Evolutionary conservation across 2,888 invertebrate genomes (phyloP), one percentile per base, ranked within the genome.

Genomic region (Tribolium freemani): DNA sequence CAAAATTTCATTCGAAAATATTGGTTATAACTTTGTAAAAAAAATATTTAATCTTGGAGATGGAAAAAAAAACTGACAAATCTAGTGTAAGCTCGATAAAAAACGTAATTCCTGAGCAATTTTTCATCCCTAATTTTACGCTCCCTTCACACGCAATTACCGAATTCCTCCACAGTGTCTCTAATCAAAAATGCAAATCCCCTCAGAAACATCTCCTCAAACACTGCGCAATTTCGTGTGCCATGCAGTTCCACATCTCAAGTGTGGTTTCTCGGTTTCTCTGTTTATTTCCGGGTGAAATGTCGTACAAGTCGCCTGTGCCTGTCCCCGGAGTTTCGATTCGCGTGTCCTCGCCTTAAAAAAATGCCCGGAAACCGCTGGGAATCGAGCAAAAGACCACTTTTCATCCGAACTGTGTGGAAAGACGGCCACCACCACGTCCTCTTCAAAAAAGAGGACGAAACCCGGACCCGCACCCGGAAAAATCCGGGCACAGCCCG

Each of bases 391-490:
- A 87, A 87, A 74, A 84, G 89, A 72, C 89, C 90, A 2, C 84
- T 90, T 16, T 90, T 88, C 74, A 88, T 90, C 31, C 86, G 86
- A 71, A 90, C 90, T 0, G 86, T 90, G 63, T 95, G 94, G 94
- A 90, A 92, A 71, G 90, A 92, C 82, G 93, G 93, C 13, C 89
- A 91, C 76, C 90, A 91, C 78, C 89, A 93, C 76, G 93, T 92
- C 11, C 89, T 93, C 56, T 87, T 93, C 60, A 88, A 90, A 4
- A 87, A 90, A 71, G 91, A 92, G 86, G 93, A 93, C 84, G 74
- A 76, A 72, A 5, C 38, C 6, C 63, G 11, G 11, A 51, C 51
- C 2, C 50, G 51, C 1, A 11, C 31, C 11, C 38, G 63, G 20
- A 30, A 44, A 2, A 63, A 44, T 38, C 10, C 6, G 26, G 16